Conservation (phyloP, 2,888 invertebrate genomes). For the Osmoderma eremita region DNA sequence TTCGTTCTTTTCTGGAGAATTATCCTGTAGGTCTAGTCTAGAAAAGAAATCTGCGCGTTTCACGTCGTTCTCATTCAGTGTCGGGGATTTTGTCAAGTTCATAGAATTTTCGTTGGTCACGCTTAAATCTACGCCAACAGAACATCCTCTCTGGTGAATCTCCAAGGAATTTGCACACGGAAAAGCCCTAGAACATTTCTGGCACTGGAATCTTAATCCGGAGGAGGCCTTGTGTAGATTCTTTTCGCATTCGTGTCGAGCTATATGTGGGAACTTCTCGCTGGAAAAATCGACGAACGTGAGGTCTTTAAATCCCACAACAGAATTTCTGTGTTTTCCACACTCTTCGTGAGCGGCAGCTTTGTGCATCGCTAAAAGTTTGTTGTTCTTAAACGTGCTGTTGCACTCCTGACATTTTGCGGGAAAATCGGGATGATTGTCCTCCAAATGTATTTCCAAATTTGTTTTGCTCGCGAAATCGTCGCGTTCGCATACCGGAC, state of each 20-base stretch:
- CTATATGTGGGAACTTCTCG: conserved; percentile 82
- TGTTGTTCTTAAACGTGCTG: conserved; percentile 77
- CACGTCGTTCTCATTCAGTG: conserved; percentile 68
- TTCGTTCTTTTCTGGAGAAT: conserved; percentile 63
- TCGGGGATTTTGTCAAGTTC: conserved; percentile 49
- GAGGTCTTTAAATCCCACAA: conserved; percentile 76
- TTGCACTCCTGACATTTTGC: conserved; percentile 75
- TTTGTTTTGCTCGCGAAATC: conserved; percentile 70
- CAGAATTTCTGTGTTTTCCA: conserved; percentile 62
- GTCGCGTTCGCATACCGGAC: conserved; percentile 72
- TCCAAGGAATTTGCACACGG: conserved; percentile 75
- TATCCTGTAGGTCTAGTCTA: conserved; percentile 79
- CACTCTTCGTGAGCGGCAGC: conserved; percentile 69
- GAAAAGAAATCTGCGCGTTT: conserved; percentile 84
- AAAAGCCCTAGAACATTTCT: conserved; percentile 77
- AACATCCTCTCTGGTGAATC: conserved; percentile 72
- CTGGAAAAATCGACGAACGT: conserved; percentile 83
- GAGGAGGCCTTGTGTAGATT: conserved; percentile 70
- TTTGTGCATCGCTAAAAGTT: conserved; percentile 76
- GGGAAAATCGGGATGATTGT: conserved; percentile 73
- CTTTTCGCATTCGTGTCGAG: conserved; percentile 77
- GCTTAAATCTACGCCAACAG: conserved; percentile 57
- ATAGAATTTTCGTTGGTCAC: conserved; percentile 56
- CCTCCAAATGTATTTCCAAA: conserved; percentile 74
- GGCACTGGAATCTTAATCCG: conserved; percentile 74